Conservation (phyloP, 2,888 invertebrate genomes). For the Automeris io region DNA sequence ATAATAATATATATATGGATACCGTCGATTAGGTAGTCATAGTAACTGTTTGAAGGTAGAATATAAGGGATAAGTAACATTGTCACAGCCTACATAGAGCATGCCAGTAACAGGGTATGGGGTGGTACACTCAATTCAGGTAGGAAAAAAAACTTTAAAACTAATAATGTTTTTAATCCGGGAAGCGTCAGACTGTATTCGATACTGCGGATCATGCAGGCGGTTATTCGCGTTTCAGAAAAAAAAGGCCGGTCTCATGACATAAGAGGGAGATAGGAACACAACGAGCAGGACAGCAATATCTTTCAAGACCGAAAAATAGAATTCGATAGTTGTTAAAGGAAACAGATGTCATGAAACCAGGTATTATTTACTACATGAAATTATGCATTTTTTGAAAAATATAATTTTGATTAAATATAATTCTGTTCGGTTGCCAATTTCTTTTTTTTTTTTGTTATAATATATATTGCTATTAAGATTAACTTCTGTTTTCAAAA, state of each 20-base stretch:
- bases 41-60: conserved; percentile 67
- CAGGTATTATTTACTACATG: conserved; percentile 45
- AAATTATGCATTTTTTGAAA: conserved; percentile 47
- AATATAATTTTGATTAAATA: conserved; percentile 41
- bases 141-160: conserved; percentile 29
- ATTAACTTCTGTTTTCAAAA: conserved; percentile 25
- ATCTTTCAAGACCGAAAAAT: conserved; percentile 22
- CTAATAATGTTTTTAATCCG: conserved; percentile 29
- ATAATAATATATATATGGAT: conserved; percentile 27
- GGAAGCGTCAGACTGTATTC: conserved; percentile 65
- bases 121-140: conserved; percentile 55
- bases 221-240: conserved; percentile 36
- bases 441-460: conserved; percentile 21
- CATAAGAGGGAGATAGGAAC: conserved; percentile 29
- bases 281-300: conserved; percentile 11
- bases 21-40: conserved; percentile 47
- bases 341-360: conserved; percentile 57
- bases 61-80: conserved; percentile 71
- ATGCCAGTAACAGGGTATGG: conserved; percentile 54
- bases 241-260: conserved; percentile 56
- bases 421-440: conserved; percentile 58
- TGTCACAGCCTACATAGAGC: conserved; percentile 70
- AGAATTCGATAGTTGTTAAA: conserved; percentile 17
- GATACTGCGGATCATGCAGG: conserved; percentile 59
- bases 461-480: not conserved